A percentile compares a stretch with the other conserved stretches of the same genome.
Conservation (phyloP, 2,797 vertebrate species). For the Tragelaphus eurycerus region DNA sequence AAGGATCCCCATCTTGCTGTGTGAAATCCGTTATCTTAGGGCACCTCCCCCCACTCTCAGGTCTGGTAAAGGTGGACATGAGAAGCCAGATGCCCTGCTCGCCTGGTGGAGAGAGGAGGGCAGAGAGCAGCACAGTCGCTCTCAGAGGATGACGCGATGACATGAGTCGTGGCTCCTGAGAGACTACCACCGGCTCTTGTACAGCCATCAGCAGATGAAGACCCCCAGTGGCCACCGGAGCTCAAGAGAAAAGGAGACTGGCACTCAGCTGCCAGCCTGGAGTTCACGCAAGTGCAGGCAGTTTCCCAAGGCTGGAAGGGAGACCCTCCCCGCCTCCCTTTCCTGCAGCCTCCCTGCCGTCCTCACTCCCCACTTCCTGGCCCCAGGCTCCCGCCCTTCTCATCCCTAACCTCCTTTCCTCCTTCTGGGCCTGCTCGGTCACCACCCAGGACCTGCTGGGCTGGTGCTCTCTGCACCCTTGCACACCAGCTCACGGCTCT, state of each 20-base stretch:
- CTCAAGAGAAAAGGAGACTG: not conserved
- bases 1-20: not conserved
- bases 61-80: not conserved
- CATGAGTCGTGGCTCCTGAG: fast-evolving
- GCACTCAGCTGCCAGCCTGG: not conserved
- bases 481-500: not conserved
- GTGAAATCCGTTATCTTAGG: not conserved
- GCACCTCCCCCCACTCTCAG: fast-evolving
- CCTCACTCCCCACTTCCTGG: not conserved
- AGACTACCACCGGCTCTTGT: not conserved
- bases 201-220: not conserved
- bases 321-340: not conserved
- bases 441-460: not conserved
- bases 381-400: no score
- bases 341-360: not conserved
- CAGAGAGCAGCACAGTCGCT: not conserved
- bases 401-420: not conserved
- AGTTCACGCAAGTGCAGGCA: not conserved
- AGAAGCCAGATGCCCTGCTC: not conserved
- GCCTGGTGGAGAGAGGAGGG: not conserved
- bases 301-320: not conserved
- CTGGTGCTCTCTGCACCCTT: not conserved
- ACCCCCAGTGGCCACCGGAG: not conserved
- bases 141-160: not conserved
- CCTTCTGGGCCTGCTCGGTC: not conserved